Evolutionary conservation across 2,888 invertebrate genomes (phyloP).

Genomic region (Malachius bipustulatus): DNA sequence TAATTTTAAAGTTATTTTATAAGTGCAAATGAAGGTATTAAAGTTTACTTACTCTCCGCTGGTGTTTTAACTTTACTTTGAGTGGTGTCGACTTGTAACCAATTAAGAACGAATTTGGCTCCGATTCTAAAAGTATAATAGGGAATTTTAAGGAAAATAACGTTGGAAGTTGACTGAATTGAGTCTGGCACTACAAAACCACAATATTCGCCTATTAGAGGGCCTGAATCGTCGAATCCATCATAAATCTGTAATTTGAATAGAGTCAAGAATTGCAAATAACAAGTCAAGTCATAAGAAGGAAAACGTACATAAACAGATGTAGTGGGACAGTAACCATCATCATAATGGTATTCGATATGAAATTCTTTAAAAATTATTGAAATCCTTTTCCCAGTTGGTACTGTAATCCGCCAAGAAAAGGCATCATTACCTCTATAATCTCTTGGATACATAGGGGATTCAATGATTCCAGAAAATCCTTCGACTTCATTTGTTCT

Average conservation of each 20-base stretch:
- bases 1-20: no score
- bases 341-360: neutral
- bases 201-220: neutral
- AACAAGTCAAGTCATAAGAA: no score
- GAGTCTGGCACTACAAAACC: neutral
- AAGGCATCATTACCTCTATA: neutral
- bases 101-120: neutral
- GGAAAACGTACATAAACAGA: no score
- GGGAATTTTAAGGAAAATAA: neutral
- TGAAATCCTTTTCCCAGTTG: neutral
- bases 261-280: no score
- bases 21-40: no score
- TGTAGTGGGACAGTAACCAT: no score
- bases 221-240: neutral
- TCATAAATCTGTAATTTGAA: constrained; percentile 1
- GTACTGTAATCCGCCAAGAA: neutral
- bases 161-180: neutral
- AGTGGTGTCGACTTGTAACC: neutral
- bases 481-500: neutral
- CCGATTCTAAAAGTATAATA: neutral
- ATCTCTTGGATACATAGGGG: neutral
- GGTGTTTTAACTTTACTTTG: no score
- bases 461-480: neutral
- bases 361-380: neutral
- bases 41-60: no score